Evolutionary conservation across 2,797 vertebrate species (phyloP).

Genomic region (Arnoldichthys spilopterus): DNA sequence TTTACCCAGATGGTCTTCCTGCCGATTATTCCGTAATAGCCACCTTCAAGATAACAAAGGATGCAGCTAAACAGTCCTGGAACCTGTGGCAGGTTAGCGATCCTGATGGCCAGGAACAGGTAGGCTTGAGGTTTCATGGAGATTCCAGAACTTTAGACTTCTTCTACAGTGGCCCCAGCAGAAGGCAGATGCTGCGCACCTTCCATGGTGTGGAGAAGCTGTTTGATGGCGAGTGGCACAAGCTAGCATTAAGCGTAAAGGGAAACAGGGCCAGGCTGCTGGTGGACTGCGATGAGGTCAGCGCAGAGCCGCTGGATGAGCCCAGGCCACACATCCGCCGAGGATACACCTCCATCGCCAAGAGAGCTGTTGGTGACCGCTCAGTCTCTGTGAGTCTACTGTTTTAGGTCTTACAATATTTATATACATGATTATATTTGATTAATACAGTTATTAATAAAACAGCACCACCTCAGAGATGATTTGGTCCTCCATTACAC

Average conservation of each 20-base stretch:
- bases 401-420: not conserved
- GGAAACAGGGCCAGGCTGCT: conserved; percentile 72
- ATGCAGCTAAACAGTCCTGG: conserved; percentile 67
- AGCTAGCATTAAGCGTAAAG: conserved; percentile 75
- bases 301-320: conserved; percentile 63
- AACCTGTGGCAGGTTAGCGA: conserved; percentile 82
- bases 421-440: not conserved
- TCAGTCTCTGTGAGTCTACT: conserved; percentile 66
- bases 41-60: conserved; percentile 77
- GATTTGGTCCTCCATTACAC: too few relatives aligned
- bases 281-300: conserved; percentile 75
- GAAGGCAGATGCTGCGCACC: conserved; percentile 69
- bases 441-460: too few relatives aligned
- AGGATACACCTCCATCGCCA: conserved; percentile 73
- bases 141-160: conserved; percentile 70
- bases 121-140: conserved; percentile 72
- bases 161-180: conserved; percentile 68
- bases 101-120: conserved; percentile 70
- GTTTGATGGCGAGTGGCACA: conserved; percentile 81
- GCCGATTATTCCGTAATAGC: conserved; percentile 74
- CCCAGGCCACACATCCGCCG: conserved; percentile 61
- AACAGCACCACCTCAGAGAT: too few relatives aligned
- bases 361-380: conserved; percentile 67
- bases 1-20: conserved; percentile 77
- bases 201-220: conserved; percentile 69